Percentiles rank a stretch among this genome's conserved stretches.
phyloP scores from a whole-genome alignment of 2,888 invertebrate genomes.

The Pteria penguin region DNA sequence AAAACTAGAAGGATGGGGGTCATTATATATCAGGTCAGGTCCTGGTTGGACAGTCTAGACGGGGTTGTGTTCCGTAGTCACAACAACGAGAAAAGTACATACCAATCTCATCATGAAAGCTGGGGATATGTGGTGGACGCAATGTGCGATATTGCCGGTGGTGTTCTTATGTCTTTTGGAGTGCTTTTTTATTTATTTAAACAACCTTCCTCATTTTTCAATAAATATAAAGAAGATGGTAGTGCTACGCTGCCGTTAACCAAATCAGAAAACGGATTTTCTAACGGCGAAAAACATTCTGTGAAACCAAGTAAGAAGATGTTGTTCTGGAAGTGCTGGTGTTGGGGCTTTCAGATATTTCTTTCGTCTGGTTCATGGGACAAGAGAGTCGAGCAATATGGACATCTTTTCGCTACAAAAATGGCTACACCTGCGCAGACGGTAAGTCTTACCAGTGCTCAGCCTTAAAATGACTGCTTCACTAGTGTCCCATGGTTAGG shows the following conservation, averaged over 20 bases:
- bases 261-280: constrained; percentile 45
- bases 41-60: constrained; percentile 91
- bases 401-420: constrained; percentile 58
- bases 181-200: constrained; percentile 63
- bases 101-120: constrained; percentile 84
- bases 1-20: constrained; percentile 87
- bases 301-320: constrained; percentile 59
- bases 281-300: constrained; percentile 35
- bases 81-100: constrained; percentile 77
- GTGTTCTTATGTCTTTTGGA: constrained; percentile 80
- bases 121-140: constrained; percentile 91
- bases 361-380: constrained; percentile 71
- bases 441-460: no score
- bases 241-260: constrained; percentile 43
- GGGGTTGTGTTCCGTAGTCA: constrained; percentile 91
- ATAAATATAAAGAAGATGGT: constrained; percentile 30
- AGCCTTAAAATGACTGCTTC: no score
- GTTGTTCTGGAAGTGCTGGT: constrained; percentile 68
- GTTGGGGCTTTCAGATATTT: constrained; percentile 64
- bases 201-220: constrained; percentile 44
- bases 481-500: no score
- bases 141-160: constrained; percentile 88
- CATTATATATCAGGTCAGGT: constrained; percentile 88
- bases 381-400: constrained; percentile 58
- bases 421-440: constrained; percentile 50